A percentile compares a stretch with the other conserved stretches of the same genome.
These are phyloP conservation scores for Prionchulus punctatus DNA, from an alignment of 2,888 invertebrate genomes.

Conservation along the genomic window DNA sequence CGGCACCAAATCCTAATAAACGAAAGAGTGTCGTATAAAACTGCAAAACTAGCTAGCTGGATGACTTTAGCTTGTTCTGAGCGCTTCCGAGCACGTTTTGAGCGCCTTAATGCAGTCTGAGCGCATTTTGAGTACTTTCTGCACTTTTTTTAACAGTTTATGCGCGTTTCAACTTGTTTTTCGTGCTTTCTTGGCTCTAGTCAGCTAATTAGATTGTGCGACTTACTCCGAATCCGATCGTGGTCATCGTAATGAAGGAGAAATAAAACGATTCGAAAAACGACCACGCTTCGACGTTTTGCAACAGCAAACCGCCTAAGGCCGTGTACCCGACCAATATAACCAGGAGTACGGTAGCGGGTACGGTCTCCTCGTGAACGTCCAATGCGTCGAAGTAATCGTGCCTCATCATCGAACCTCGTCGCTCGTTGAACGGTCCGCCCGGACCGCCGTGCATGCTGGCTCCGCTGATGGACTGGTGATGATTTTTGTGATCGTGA, in stretches of 20 bases:
- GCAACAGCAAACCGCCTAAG: slow-evolving; percentile 29
- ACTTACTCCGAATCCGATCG: slow-evolving; percentile 1
- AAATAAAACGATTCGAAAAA: slow-evolving; percentile 32
- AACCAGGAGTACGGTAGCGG: slow-evolving; percentile 27
- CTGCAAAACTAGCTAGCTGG: too few relatives aligned
- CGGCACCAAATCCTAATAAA: slow-evolving; percentile 31
- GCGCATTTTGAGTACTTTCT: too few relatives aligned
- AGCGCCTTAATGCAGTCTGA: too few relatives aligned
- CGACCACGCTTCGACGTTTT: slow-evolving; percentile 25
- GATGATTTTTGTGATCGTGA: not conserved
- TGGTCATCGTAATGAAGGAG: slow-evolving; percentile 1
- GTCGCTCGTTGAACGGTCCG: not conserved
- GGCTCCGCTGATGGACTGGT: too few relatives aligned
- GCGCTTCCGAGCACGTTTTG: too few relatives aligned
- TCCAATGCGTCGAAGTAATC: not conserved
- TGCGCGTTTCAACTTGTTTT: too few relatives aligned
- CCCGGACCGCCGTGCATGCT: too few relatives aligned
- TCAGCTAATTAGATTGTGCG: too few relatives aligned
- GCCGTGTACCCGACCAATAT: slow-evolving; percentile 30
- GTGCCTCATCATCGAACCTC: not conserved
- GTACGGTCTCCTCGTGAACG: slow-evolving; percentile 17
- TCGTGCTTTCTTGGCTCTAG: too few relatives aligned
- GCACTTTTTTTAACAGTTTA: too few relatives aligned
- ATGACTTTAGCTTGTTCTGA: too few relatives aligned
- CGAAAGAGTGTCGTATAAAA: too few relatives aligned